Evolutionary conservation across 2,113 vertebrate species (phyloP).

Genomic region (Daphoenositta chrysoptera): DNA sequence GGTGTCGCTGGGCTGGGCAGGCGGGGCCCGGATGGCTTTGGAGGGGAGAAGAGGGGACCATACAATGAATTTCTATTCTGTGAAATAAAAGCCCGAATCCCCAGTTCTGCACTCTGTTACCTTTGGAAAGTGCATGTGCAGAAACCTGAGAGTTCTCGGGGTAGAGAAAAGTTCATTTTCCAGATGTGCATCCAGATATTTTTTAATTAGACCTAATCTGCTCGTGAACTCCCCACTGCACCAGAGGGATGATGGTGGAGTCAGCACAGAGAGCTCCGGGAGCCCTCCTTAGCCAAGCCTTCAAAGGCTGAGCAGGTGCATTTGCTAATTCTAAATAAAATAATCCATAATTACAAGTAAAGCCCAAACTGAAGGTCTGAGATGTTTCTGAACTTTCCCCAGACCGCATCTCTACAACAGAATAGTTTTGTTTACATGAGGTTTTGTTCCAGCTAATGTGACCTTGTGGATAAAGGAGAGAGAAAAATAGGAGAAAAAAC

Average conservation of each 20-base stretch:
- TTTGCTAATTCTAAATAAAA: not conserved
- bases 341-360: constrained; percentile 1
- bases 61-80: not conserved
- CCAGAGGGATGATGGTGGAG: not conserved
- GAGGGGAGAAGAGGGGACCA: no score
- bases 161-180: not conserved
- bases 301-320: not conserved
- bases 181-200: not conserved
- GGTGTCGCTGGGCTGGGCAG: not conserved
- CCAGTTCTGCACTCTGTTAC: not conserved
- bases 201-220: not conserved
- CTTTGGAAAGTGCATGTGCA: accelerated
- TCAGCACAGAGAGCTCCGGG: not conserved
- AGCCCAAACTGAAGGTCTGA: not conserved
- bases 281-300: not conserved
- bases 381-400: not conserved
- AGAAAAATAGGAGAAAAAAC: not conserved
- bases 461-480: not conserved
- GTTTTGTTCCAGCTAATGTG: not conserved
- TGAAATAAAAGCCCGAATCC: not conserved
- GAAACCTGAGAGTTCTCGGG: not conserved
- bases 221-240: not conserved
- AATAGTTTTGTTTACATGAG: not conserved
- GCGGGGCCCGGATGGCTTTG: not conserved
- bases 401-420: not conserved